Evolutionary conservation across 2,113 vertebrate genomes (phyloP), one percentile per base, ranked within the genome.

Genomic region (Circaetus gallicus): DNA sequence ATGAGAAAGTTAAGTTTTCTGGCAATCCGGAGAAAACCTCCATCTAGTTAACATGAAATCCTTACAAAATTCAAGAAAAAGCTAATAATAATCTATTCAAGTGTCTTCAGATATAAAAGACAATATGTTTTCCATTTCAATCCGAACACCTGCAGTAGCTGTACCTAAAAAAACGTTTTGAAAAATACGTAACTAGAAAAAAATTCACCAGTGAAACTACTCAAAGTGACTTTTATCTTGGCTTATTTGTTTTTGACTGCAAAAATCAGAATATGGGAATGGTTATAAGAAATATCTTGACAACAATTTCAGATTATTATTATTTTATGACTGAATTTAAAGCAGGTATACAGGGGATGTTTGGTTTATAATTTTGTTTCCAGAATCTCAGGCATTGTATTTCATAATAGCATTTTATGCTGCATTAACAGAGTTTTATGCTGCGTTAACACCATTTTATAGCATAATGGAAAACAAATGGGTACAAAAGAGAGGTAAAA

Each of bases 401-500:
- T 95, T 93, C 77, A 65, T 69, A 89, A 82, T 25, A 91, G 28
- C 56, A 88, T 90, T 97, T 93, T 86, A 96, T 92, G 74, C 66
- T 81, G 50, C 70, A 92, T 95, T 96, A 95, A 69, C 45, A 76
- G 49, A 80, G 45, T 80, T 96, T 93, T 90, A 94, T 81, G 86
- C 69, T 78, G 28, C 0, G 6, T 95, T 95, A 91, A 83, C 55
- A 93, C 8, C 43, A 63, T 86, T 96, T 96, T 76, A 71, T 42
- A 91, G 47, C 36, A 61, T 82, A 91, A 94, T 71, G 65, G 82
- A 90, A 93, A 95, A 89, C 56, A 93, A 96, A 92, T 56, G 25
- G 17, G 21, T 79, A 72, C 76, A 92, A 96, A 90, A 90, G 32
- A 78, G 50, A 86, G 40, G 65, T 63, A 95, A 92, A 93, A 92